These are phyloP conservation scores for Crioceris asparagi DNA, from an alignment of 2,888 invertebrate genomes.

Conservation along the genomic window DNA sequence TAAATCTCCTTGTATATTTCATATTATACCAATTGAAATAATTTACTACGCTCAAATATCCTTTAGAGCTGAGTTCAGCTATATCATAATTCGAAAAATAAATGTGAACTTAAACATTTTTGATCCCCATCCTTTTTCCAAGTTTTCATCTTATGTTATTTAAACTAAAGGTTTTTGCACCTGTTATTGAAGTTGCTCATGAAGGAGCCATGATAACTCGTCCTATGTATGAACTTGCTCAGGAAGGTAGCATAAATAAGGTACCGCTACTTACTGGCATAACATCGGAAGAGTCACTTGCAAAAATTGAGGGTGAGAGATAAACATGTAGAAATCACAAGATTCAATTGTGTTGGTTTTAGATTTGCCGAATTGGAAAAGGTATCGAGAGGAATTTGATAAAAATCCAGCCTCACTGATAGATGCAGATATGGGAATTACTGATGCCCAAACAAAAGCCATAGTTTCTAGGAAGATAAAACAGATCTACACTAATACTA, in stretches of 20 bases:
- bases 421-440: slow-evolving; percentile 14
- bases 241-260: slow-evolving; percentile 16
- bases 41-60: too few species aligned
- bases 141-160: too few species aligned
- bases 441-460: slow-evolving; percentile 4
- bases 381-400: slow-evolving; percentile 8
- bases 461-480: slow-evolving; percentile 13
- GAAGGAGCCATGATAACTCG: slow-evolving; percentile 19
- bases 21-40: too few species aligned
- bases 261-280: slow-evolving; percentile 23
- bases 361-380: slow-evolving; percentile 2
- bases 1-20: too few species aligned
- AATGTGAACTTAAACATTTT: too few species aligned
- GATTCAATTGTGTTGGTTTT: too few species aligned
- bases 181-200: slow-evolving; percentile 20
- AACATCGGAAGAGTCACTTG: slow-evolving; percentile 19
- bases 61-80: too few species aligned
- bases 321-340: too few species aligned
- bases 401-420: slow-evolving; percentile 9
- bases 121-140: too few species aligned
- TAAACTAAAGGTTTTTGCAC: slow-evolving; percentile 16
- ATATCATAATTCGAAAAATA: too few species aligned
- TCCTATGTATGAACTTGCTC: slow-evolving; percentile 16
- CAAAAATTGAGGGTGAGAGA: slow-evolving; percentile 3
- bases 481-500: slow-evolving; percentile 14